These are phyloP conservation scores for Ashinkailepas kermadecensis DNA, from an alignment of 2,888 invertebrate genomes.

Conservation along the genomic window DNA sequence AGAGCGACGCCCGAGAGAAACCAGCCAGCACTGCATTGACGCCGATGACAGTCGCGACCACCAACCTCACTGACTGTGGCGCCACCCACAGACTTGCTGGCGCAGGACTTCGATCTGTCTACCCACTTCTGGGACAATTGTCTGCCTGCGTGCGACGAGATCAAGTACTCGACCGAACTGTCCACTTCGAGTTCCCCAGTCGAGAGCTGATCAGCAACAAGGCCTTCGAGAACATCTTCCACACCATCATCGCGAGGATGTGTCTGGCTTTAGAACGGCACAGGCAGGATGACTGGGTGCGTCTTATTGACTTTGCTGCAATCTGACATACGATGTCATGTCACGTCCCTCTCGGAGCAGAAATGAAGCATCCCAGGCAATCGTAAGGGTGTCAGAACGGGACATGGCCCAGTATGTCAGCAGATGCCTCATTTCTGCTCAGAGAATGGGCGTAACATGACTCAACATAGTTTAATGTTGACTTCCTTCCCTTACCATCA, in stretches of 20 bases:
- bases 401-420: background rate
- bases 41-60: no score
- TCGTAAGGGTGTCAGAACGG: background rate
- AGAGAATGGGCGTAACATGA: background rate
- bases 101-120: background rate
- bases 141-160: slow-evolving; percentile 8
- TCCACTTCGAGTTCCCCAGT: slow-evolving; percentile 1
- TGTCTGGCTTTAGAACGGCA: background rate
- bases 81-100: background rate
- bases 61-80: no score
- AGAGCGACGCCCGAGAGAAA: no score
- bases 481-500: no score
- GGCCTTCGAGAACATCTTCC: background rate
- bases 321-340: background rate
- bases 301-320: background rate
- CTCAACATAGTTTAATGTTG: no score
- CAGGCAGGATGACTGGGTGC: background rate
- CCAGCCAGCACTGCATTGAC: no score
- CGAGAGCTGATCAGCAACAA: background rate
- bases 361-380: background rate
- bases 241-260: background rate
- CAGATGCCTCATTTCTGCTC: background rate
- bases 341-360: background rate
- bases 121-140: background rate
- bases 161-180: background rate